Percentiles rank a stretch among this genome's conserved stretches.
Conservation (phyloP, 2,113 vertebrate genomes). For the Daboia siamensis region DNA sequence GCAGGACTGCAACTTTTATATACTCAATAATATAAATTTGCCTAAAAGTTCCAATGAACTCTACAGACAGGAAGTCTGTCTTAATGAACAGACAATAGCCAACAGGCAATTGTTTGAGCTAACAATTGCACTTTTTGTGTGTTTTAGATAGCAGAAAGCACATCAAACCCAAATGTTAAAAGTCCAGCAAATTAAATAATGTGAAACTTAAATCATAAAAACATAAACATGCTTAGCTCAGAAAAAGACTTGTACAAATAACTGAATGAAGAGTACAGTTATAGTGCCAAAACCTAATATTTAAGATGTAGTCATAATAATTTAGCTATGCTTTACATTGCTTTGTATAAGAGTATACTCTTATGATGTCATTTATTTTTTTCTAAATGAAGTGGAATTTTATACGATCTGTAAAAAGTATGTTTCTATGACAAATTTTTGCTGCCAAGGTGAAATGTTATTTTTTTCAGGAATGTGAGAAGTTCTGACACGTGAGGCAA, state of each 20-base stretch:
- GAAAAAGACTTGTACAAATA: not conserved
- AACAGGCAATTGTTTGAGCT: not conserved
- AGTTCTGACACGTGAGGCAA: not conserved
- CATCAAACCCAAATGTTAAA: not conserved
- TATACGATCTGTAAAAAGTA: not conserved
- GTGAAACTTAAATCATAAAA: not conserved
- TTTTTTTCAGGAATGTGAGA: not conserved
- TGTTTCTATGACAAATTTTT: not conserved
- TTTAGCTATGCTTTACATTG: not conserved
- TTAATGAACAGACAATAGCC: slow-evolving; percentile 26
- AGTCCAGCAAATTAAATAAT: not conserved
- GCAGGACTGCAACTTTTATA: not conserved
- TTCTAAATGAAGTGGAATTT: not conserved
- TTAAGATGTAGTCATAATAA: not conserved
- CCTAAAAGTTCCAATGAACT: not conserved
- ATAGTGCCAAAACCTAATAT: not conserved
- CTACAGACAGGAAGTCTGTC: not conserved
- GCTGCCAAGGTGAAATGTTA: not conserved
- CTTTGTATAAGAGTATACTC: not conserved
- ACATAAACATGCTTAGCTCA: not conserved
- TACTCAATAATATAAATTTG: not conserved
- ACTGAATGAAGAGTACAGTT: not conserved
- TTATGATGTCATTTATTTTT: not conserved
- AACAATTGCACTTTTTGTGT: not conserved
- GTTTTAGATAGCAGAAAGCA: not conserved